Percentiles rank a stretch among this genome's conserved stretches.
These are phyloP conservation scores for Balearica regulorum DNA, from an alignment of 2,797 vertebrate species.

Conservation along the genomic window DNA sequence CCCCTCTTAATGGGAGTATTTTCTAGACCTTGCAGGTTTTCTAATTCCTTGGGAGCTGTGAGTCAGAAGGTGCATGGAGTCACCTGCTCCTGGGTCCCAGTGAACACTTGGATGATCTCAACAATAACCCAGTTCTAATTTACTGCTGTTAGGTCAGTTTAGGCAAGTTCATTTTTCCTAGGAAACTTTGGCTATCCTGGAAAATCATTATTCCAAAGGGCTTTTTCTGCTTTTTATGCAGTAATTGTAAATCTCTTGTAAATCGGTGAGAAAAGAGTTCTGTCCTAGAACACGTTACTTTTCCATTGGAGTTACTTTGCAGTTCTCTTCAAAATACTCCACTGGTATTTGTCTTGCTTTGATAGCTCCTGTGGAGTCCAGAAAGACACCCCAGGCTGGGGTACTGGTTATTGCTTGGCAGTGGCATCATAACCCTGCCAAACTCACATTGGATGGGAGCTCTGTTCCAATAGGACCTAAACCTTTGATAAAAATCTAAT, in stretches of 20 bases:
- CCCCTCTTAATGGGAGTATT: neutral
- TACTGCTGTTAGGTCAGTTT: neutral
- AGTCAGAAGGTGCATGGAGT: neutral
- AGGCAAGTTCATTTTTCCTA: neutral
- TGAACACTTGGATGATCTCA: neutral
- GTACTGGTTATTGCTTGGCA: neutral
- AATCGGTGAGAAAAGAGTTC: neutral
- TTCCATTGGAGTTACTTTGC: neutral
- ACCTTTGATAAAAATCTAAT: neutral
- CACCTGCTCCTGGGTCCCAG: neutral
- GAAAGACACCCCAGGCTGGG: neutral
- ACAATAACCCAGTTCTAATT: neutral
- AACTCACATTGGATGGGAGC: neutral
- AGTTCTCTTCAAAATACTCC: neutral
- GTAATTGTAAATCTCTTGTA: neutral
- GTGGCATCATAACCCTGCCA: neutral
- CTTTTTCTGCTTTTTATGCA: neutral
- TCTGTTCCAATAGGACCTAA: neutral
- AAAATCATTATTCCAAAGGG: neutral
- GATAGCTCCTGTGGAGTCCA: neutral
- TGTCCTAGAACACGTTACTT: neutral
- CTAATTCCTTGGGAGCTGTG: neutral
- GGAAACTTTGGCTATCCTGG: neutral
- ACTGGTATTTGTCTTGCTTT: neutral
- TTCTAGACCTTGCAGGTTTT: neutral